Percentiles rank a stretch among this genome's conserved stretches.
These are phyloP conservation scores for Empidonax alnorum DNA, from an alignment of 2,113 vertebrate genomes.

Conservation along the genomic window DNA sequence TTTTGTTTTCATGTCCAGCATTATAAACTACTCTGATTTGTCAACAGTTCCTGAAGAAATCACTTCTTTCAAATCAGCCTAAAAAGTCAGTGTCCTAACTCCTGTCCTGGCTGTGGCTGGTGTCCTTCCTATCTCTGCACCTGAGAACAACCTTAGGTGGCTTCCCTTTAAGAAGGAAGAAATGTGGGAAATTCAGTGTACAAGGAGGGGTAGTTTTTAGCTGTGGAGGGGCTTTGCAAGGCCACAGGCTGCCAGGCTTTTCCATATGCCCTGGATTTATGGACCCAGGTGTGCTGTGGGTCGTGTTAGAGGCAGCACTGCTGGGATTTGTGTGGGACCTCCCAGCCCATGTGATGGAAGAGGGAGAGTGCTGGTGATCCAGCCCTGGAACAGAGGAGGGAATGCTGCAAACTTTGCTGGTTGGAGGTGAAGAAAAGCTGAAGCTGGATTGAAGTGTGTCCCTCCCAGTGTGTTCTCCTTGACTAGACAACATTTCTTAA, in stretches of 20 bases:
- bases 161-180: background rate
- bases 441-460: background rate
- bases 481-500: background rate
- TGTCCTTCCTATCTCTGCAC: background rate
- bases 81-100: background rate
- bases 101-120: background rate
- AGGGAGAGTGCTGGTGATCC: fast-evolving
- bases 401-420: background rate
- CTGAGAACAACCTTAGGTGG: background rate
- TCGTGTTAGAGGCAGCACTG: background rate
- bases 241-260: background rate
- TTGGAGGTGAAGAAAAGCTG: background rate
- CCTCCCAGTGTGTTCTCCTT: background rate
- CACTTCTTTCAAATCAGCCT: background rate
- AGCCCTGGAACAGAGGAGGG: background rate
- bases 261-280: background rate
- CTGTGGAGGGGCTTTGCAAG: background rate
- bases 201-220: background rate
- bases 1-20: background rate
- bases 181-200: background rate
- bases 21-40: background rate
- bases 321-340: background rate
- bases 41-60: background rate
- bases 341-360: background rate
- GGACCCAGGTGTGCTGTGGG: fast-evolving